These are phyloP conservation scores for Byasa hedistus DNA, from an alignment of 2,888 invertebrate genomes.

Conservation along the genomic window DNA sequence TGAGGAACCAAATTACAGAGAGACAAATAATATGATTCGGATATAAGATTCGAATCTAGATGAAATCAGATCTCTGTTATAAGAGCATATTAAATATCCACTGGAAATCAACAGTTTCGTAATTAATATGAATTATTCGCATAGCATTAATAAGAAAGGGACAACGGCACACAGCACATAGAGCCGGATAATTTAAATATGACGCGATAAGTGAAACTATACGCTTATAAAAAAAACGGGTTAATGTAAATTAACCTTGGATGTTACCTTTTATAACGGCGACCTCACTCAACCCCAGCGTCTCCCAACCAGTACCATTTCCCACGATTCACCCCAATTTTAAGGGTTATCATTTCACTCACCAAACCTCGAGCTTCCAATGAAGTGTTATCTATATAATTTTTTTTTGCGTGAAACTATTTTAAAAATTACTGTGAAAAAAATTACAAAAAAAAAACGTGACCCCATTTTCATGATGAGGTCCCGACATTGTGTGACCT, in stretches of 20 bases:
- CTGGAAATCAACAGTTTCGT: too few relatives aligned
- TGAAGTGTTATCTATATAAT: slow-evolving; percentile 52
- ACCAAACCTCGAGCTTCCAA: slow-evolving; percentile 63
- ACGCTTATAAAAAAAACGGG: slow-evolving; percentile 38
- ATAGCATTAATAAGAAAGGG: too few relatives aligned
- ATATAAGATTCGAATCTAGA: too few relatives aligned
- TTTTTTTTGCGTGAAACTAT: slow-evolving; percentile 44
- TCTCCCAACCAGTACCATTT: slow-evolving; percentile 48
- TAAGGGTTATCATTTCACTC: slow-evolving; percentile 68
- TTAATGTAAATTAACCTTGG: slow-evolving; percentile 63
- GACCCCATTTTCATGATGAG: slow-evolving; percentile 74
- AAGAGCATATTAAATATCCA: too few relatives aligned
- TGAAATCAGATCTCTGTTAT: too few relatives aligned
- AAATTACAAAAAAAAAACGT: slow-evolving; percentile 50
- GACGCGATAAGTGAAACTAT: slow-evolving; percentile 18
- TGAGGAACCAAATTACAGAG: too few relatives aligned
- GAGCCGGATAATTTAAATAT: slow-evolving; percentile 27
- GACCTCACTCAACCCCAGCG: slow-evolving; percentile 49
- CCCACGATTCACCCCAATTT: slow-evolving; percentile 73
- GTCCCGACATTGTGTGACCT: slow-evolving; percentile 70
- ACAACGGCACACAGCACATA: background rate
- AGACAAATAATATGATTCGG: too few relatives aligned
- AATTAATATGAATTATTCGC: too few relatives aligned
- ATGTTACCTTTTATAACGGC: slow-evolving; percentile 49
- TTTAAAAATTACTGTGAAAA: slow-evolving; percentile 43